A percentile compares a stretch with the other conserved stretches of the same genome.
Conservation (phyloP, 2,888 invertebrate genomes). For the Sceliomorpha sp. region DNA sequence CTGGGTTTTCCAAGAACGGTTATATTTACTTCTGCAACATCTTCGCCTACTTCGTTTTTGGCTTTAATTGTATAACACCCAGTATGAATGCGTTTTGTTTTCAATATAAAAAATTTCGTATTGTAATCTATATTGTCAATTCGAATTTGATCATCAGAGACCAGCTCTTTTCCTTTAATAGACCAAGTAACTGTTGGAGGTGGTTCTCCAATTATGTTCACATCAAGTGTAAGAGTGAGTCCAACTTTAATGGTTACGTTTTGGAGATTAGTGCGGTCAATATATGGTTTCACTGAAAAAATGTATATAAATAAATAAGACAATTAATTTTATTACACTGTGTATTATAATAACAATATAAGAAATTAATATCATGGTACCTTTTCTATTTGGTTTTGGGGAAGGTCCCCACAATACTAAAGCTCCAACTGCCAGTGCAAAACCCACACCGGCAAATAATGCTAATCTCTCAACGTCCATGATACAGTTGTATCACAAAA, state of each 20-base stretch:
- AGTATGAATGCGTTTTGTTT: constrained; percentile 89
- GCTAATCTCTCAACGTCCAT: constrained; percentile 89
- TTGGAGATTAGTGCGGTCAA: constrained; percentile 94
- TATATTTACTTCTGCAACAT: constrained; percentile 94
- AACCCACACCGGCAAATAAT: constrained; percentile 89
- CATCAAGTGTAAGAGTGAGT: constrained; percentile 91
- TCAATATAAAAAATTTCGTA: constrained; percentile 92
- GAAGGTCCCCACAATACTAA: constrained; percentile 92
- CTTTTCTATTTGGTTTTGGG: constrained; percentile 82
- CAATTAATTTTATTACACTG: too few relatives aligned
- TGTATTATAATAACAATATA: too few relatives aligned
- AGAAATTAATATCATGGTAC: too few relatives aligned
- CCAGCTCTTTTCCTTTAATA: constrained; percentile 86
- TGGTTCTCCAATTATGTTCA: constrained; percentile 96
- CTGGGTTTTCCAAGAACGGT: constrained; percentile 91
- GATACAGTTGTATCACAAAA: constrained; percentile 3
- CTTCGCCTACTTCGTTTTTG: constrained; percentile 95
- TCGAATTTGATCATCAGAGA: constrained; percentile 84
- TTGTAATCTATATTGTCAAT: constrained; percentile 94
- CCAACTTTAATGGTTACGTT: constrained; percentile 93
- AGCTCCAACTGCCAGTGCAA: constrained; percentile 90
- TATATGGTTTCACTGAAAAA: constrained; percentile 97
- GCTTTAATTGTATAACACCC: constrained; percentile 95
- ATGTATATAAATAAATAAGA: too few relatives aligned
- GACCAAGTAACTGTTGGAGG: constrained; percentile 95